These are phyloP conservation scores for Dermatophagoides farinae DNA, from an alignment of 1,140 invertebrate species.

Conservation along the genomic window DNA sequence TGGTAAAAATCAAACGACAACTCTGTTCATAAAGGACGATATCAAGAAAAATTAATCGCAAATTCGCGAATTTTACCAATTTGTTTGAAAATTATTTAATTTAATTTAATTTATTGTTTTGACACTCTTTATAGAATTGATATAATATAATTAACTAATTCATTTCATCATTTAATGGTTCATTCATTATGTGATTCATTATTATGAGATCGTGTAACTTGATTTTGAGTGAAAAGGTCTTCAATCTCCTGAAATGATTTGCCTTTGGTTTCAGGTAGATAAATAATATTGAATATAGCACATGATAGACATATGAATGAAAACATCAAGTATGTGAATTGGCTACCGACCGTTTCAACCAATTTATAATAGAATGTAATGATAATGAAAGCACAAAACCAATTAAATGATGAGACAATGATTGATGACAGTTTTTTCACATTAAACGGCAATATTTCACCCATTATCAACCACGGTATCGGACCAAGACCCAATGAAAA, in stretches of 20 bases:
- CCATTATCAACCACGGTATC: slow-evolving; percentile 61
- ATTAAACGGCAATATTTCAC: slow-evolving; percentile 46
- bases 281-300: slow-evolving; percentile 25
- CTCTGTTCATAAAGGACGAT: too few relatives aligned
- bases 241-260: slow-evolving; percentile 27
- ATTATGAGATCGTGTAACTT: too few relatives aligned
- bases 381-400: slow-evolving; percentile 53
- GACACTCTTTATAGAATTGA: too few relatives aligned
- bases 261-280: slow-evolving; percentile 31
- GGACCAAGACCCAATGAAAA: slow-evolving; percentile 54
- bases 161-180: too few relatives aligned
- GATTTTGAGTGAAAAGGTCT: neutral
- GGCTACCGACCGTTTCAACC: slow-evolving; percentile 22
- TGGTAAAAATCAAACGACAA: too few relatives aligned
- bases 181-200: too few relatives aligned
- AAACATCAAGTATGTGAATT: slow-evolving; percentile 27
- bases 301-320: slow-evolving; percentile 22
- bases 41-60: too few relatives aligned
- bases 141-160: too few relatives aligned
- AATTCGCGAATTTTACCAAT: too few relatives aligned
- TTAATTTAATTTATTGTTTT: too few relatives aligned
- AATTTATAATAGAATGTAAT: slow-evolving; percentile 32
- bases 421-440: slow-evolving; percentile 52
- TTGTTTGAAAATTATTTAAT: too few relatives aligned
- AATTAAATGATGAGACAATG: slow-evolving; percentile 50